Evolutionary conservation across 2,113 vertebrate genomes (phyloP), one percentile per base, ranked within the genome.

Genomic region (Callithrix jacchus): DNA sequence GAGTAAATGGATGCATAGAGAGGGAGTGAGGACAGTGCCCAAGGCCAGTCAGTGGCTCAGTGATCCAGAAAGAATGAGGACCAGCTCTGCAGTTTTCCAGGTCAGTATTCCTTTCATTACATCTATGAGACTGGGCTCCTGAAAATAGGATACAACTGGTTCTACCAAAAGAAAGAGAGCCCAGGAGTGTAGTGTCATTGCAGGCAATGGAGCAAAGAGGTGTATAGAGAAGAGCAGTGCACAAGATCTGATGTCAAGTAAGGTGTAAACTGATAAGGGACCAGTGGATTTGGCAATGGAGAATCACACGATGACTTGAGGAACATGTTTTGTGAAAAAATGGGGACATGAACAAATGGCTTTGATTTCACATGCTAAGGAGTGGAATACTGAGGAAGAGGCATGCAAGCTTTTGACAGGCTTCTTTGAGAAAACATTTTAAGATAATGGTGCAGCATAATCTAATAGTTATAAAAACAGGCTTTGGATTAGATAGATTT

Each of bases 171-270:
- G 37, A 37, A 74, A 66, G 0, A 21, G 2, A 35, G 27, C 7
- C 4, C 21, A 18, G 17, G 49, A 35, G 5, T 40, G 40, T 49
- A 64, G 32, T 61, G 54, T 74, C 58, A 12, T 5, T 30, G 4
- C 5, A 14, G 45, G 5, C 32, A 7, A 6, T 12, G 27, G 81
- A 42, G 18, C 14, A 6, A 18, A 79, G 32, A 80, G 37, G 61
- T 9, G 8, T 58, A 0, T 52, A 7, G 45, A 21, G 35, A 79
- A 32, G 10, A 71, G 18, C 0, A 6, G 30, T 5, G 10, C 9
- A 1, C 0, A 2, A 17, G 0, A 3, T 5, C 0, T 1, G 3
- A 21, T 23, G 45, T 23, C 9, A 0, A 80, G 18, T 20, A 37
- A 17, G 14, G 8, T 16, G 37, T 49, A 32, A 47, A 18, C 10